phyloP scores from a whole-genome alignment of 1,140 invertebrate genomes.

The Hestina assimilis region DNA sequence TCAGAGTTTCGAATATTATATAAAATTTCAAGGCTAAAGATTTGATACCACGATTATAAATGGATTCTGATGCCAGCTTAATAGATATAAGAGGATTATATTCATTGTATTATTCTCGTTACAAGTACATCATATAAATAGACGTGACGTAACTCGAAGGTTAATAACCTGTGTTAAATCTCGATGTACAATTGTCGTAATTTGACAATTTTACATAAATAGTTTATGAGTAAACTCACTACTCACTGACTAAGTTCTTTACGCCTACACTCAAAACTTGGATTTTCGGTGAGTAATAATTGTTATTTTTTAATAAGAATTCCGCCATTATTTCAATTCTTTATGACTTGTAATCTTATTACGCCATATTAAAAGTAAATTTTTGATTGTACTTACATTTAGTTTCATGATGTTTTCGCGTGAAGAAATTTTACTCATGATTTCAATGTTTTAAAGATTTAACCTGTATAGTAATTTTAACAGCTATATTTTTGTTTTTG shows the following conservation, averaged over 20 bases:
- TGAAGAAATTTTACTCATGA: no score
- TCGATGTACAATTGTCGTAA: conserved; percentile 27
- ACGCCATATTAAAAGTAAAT: no score
- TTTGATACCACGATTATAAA: conserved; percentile 8
- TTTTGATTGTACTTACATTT: no score
- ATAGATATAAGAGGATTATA: conserved; percentile 7
- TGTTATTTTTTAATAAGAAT: conserved; percentile 28
- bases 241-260: conserved; percentile 38
- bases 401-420: no score
- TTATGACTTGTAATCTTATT: no score
- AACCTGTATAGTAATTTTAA: no score
- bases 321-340: background rate
- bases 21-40: conserved; percentile 4
- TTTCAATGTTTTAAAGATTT: no score
- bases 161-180: conserved; percentile 44
- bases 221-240: conserved; percentile 24
- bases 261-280: conserved; percentile 43
- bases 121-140: conserved; percentile 18
- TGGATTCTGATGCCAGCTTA: conserved; percentile 9
- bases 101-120: conserved; percentile 25
- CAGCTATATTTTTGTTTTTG: no score
- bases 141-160: conserved; percentile 33
- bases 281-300: conserved; percentile 42
- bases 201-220: no score
- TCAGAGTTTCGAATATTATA: background rate